Percentiles rank a stretch among this genome's conserved stretches.
These are phyloP conservation scores for Haemorhous mexicanus DNA, from an alignment of 2,113 vertebrate species.

Conservation along the genomic window DNA sequence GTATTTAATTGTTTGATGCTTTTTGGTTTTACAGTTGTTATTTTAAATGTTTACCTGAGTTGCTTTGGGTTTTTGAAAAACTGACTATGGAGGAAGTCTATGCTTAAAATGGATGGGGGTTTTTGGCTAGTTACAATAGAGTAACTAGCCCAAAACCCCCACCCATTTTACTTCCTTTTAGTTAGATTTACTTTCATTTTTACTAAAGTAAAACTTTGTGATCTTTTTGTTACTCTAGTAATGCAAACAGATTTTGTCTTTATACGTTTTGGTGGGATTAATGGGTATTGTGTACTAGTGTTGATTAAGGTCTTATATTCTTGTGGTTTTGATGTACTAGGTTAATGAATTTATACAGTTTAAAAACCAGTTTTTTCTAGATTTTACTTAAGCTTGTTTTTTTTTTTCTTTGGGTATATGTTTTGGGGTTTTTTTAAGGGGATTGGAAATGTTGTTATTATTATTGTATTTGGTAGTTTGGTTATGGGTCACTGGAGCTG, in stretches of 20 bases:
- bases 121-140: background rate
- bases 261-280: background rate
- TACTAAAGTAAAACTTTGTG: background rate
- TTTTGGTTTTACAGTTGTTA: background rate
- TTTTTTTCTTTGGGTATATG: background rate
- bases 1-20: background rate
- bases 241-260: background rate
- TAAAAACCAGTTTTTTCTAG: background rate
- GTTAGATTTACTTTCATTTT: background rate
- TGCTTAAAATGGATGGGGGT: background rate
- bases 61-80: background rate
- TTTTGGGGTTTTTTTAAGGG: background rate
- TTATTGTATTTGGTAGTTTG: background rate
- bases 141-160: too few species aligned
- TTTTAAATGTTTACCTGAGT: background rate
- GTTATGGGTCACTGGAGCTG: background rate
- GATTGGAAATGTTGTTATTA: background rate
- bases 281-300: background rate
- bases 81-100: background rate
- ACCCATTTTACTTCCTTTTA: background rate
- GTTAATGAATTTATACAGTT: background rate
- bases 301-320: background rate
- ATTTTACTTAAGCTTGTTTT: background rate
- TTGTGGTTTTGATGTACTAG: background rate
- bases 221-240: background rate